A percentile compares a stretch with the other conserved stretches of the same genome.
phyloP scores from a whole-genome alignment of 2,113 vertebrate genomes.

The Nyctibius bracteatus region DNA sequence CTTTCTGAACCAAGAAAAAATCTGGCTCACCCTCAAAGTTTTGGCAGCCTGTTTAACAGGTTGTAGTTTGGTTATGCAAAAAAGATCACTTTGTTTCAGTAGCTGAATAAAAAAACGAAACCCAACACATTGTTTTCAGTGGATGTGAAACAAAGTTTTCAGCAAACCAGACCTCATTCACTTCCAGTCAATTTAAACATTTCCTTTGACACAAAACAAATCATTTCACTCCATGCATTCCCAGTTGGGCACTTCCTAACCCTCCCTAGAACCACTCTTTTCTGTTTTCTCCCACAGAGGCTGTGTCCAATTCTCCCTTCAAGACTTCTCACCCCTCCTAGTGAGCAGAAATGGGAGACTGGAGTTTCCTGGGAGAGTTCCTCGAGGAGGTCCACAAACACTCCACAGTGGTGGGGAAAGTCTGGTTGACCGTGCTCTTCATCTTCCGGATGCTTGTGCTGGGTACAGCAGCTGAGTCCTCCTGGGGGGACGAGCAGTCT shows the following conservation, averaged over 20 bases:
- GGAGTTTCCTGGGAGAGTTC: slow-evolving; percentile 94
- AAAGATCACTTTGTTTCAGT: neutral
- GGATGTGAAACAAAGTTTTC: neutral
- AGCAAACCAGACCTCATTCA: neutral
- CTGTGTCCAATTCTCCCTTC: neutral
- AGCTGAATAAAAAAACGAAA: neutral
- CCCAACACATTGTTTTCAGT: neutral
- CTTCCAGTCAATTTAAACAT: neutral
- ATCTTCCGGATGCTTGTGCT: slow-evolving; percentile 98
- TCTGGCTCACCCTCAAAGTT: neutral
- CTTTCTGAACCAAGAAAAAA: neutral
- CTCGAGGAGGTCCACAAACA: slow-evolving; percentile 97
- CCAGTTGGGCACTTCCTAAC: neutral
- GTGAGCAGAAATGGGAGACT: slow-evolving; percentile 88
- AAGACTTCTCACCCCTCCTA: neutral
- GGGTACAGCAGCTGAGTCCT: slow-evolving; percentile 93
- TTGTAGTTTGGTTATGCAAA: neutral
- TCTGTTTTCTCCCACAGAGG: slow-evolving; percentile 28
- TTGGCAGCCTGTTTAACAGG: neutral
- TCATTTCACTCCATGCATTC: neutral
- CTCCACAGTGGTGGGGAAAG: slow-evolving; percentile 94
- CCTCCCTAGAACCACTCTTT: neutral
- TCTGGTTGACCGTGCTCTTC: slow-evolving; percentile 95
- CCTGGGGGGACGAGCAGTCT: slow-evolving; percentile 95
- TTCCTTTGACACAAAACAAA: neutral